Percentiles rank a stretch among this genome's conserved stretches.
Evolutionary conservation across 2,113 vertebrate species (phyloP).

Genomic region (Phyllopteryx taeniolatus): DNA sequence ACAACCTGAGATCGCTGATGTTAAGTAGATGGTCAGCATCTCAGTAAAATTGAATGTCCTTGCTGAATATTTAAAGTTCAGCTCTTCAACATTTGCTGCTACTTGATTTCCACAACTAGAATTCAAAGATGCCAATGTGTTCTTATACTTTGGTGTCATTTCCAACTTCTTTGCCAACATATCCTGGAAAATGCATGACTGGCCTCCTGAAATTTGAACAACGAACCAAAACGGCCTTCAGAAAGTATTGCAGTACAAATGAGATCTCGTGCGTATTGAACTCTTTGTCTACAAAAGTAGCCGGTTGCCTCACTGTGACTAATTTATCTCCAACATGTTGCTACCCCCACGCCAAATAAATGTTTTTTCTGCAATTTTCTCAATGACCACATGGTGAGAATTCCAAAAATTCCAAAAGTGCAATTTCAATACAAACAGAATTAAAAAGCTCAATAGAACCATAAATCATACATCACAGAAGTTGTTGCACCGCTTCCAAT

Average conservation of each 20-base stretch:
- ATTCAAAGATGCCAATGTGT: not conserved
- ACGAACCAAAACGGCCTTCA: not conserved
- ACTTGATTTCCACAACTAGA: slow-evolving; percentile 2
- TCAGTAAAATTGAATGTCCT: not conserved
- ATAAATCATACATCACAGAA: not conserved
- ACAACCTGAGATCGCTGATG: not conserved
- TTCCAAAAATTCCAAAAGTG: not conserved
- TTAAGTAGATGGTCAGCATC: not conserved
- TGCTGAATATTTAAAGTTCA: slow-evolving; percentile 1
- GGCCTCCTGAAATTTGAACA: not conserved
- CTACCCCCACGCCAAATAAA: not conserved
- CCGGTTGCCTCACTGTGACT: not conserved
- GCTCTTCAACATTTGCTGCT: not conserved
- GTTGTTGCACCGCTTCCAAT: not conserved
- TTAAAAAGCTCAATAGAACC: not conserved
- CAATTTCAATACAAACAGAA: not conserved
- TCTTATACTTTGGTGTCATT: not conserved
- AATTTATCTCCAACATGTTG: not conserved
- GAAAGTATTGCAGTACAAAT: not conserved
- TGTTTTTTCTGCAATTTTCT: not conserved
- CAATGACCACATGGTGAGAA: not conserved
- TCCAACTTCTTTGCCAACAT: not conserved
- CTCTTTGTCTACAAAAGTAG: not conserved
- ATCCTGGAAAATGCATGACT: not conserved
- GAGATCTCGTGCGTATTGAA: not conserved